Conservation (phyloP, 1,140 invertebrate genomes). For the Trachelipus rathkii region DNA sequence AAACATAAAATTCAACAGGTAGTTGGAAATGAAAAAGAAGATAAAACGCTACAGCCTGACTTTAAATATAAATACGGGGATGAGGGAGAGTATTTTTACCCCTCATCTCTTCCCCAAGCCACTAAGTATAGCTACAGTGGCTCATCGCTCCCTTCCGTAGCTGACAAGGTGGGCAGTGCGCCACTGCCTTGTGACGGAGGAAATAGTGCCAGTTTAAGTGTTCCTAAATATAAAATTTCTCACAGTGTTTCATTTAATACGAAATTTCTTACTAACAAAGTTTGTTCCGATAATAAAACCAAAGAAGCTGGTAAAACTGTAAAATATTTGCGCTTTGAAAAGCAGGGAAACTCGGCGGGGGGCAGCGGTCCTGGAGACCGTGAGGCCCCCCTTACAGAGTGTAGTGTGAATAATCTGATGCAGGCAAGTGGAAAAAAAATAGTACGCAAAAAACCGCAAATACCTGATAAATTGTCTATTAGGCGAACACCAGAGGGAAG, state of each 20-base stretch:
- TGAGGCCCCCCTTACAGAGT: constrained; percentile 43
- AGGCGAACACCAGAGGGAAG: constrained; percentile 31
- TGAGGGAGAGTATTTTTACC: constrained; percentile 23
- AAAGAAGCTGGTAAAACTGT: constrained; percentile 12
- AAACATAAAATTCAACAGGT: constrained; percentile 2
- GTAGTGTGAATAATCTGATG: constrained; percentile 20
- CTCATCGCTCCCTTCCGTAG: constrained; percentile 40
- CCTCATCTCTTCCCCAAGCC: constrained; percentile 36
- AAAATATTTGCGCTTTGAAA: constrained; percentile 29
- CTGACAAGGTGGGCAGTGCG: constrained; percentile 34
- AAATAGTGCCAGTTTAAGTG: constrained; percentile 22
- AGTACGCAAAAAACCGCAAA: constrained; percentile 40
- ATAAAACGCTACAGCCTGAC: background rate
- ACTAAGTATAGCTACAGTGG: constrained; percentile 46
- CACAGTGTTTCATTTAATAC: background rate
- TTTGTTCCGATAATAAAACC: background rate
- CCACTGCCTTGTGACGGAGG: constrained; percentile 37
- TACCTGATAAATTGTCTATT: constrained; percentile 38
- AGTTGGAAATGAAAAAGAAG: background rate
- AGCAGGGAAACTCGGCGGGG: constrained; percentile 37
- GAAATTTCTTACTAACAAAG: constrained; percentile 35
- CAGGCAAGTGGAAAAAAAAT: constrained; percentile 21
- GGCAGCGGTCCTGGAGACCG: constrained; percentile 46
- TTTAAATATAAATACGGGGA: background rate
- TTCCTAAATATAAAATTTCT: constrained; percentile 4